A percentile compares a stretch with the other conserved stretches of the same genome.
These are phyloP conservation scores for Malurus splendens DNA, from an alignment of 2,797 vertebrate species.

Conservation along the genomic window DNA sequence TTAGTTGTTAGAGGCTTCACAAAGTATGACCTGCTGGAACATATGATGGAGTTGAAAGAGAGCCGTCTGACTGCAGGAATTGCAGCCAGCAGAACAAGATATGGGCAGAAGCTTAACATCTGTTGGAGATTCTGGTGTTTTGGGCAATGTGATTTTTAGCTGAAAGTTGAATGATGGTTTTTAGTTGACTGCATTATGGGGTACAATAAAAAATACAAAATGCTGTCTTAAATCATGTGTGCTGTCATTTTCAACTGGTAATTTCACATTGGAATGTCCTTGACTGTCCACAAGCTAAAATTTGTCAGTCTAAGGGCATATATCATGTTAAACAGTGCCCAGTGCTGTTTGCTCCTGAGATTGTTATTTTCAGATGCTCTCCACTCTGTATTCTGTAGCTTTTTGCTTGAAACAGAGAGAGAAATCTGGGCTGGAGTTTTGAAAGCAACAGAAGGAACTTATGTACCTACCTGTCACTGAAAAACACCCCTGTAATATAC, in stretches of 20 bases:
- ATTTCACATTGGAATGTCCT: neutral
- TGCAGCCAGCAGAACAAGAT: neutral
- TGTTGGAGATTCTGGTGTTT: neutral
- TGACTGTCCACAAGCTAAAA: neutral
- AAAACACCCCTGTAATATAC: neutral
- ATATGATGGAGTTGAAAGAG: slow-evolving; percentile 5
- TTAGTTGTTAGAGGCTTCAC: slow-evolving; percentile 56
- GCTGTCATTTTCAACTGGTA: neutral
- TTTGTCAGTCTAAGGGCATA: neutral
- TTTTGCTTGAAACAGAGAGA: neutral
- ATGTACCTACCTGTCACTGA: neutral
- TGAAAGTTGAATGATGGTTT: neutral
- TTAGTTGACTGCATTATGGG: neutral
- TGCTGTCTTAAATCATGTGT: neutral
- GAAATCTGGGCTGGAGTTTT: neutral
- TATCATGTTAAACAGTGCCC: neutral
- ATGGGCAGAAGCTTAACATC: neutral
- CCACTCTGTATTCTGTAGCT: neutral
- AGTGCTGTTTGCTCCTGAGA: neutral
- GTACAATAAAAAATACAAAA: neutral
- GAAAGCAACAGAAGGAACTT: neutral
- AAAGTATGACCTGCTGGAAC: slow-evolving; percentile 57
- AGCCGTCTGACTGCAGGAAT: slow-evolving; percentile 17
- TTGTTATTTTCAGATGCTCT: neutral
- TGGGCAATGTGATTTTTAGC: neutral